These are phyloP conservation scores for Cordilura impudica DNA, from an alignment of 2,888 invertebrate species.

Conservation along the genomic window DNA sequence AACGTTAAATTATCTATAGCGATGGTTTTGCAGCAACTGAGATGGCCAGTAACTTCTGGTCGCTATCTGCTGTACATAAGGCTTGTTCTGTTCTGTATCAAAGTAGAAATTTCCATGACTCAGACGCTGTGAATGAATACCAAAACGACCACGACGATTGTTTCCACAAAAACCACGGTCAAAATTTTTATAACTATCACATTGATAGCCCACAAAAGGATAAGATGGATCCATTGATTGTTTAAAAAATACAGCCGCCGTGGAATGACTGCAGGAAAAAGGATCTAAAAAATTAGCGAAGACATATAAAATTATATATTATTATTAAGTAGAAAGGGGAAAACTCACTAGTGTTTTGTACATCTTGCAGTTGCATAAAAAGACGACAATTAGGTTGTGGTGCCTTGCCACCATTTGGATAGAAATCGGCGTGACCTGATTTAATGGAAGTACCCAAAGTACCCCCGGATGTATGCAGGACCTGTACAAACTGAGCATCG, in stretches of 20 bases:
- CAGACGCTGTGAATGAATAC: conserved; percentile 72
- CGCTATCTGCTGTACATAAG: conserved; percentile 65
- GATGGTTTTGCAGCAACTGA: not conserved
- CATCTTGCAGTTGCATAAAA: conserved; percentile 69
- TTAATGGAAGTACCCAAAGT: conserved; percentile 73
- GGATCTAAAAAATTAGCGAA: conserved; percentile 69
- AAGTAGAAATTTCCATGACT: conserved; percentile 73
- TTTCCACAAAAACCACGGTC: conserved; percentile 68
- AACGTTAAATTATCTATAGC: conserved; percentile 11
- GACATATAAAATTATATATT: not conserved
- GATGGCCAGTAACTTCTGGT: conserved; percentile 15
- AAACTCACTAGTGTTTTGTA: conserved; percentile 72
- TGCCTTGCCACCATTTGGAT: conserved; percentile 75
- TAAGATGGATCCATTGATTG: conserved; percentile 74
- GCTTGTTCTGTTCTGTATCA: conserved; percentile 67
- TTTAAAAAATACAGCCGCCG: conserved; percentile 75
- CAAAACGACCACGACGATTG: conserved; percentile 72
- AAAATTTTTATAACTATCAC: conserved; percentile 71
- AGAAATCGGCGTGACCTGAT: conserved; percentile 77
- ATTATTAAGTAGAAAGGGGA: not conserved
- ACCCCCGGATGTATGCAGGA: conserved; percentile 76
- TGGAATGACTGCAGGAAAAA: conserved; percentile 74
- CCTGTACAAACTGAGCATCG: conserved; percentile 76
- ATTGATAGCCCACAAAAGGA: conserved; percentile 73
- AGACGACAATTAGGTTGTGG: conserved; percentile 74